Percentiles rank a stretch among this genome's conserved stretches.
phyloP scores from a whole-genome alignment of 1,140 invertebrate species.

The Leptinotarsa undecemlineata region DNA sequence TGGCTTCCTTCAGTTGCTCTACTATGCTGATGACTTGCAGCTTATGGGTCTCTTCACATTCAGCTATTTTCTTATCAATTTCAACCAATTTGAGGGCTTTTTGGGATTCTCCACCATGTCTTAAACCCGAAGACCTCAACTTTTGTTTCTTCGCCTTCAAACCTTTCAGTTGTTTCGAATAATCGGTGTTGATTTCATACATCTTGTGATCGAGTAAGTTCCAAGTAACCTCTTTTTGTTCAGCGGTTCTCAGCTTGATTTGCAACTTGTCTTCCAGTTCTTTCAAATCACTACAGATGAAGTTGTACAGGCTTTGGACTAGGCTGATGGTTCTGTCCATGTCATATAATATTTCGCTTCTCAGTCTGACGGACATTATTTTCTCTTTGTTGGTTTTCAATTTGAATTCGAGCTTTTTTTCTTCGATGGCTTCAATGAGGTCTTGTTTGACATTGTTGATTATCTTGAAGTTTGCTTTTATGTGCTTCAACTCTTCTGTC shows the following conservation, averaged over 20 bases:
- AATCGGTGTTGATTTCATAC: background rate
- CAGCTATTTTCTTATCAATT: background rate
- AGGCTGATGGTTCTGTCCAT: background rate
- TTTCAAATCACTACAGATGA: background rate
- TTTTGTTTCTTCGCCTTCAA: background rate
- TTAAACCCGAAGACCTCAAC: background rate
- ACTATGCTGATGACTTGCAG: background rate
- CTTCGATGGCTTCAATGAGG: background rate
- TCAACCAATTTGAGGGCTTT: background rate
- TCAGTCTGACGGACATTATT: background rate
- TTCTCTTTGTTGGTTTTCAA: background rate
- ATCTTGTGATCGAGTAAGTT: background rate
- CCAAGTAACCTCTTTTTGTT: background rate
- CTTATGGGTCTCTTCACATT: background rate
- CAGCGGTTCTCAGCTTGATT: background rate
- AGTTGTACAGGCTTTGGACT: background rate
- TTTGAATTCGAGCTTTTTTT: background rate
- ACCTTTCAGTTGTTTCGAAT: background rate
- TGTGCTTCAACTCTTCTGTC: background rate
- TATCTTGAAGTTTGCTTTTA: background rate
- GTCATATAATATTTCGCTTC: background rate
- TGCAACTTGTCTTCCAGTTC: background rate
- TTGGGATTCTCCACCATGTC: background rate
- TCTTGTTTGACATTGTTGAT: background rate
- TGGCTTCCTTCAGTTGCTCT: background rate